Evolutionary conservation across 2,113 vertebrate genomes (phyloP).

Genomic region (Polypterus senegalus): DNA sequence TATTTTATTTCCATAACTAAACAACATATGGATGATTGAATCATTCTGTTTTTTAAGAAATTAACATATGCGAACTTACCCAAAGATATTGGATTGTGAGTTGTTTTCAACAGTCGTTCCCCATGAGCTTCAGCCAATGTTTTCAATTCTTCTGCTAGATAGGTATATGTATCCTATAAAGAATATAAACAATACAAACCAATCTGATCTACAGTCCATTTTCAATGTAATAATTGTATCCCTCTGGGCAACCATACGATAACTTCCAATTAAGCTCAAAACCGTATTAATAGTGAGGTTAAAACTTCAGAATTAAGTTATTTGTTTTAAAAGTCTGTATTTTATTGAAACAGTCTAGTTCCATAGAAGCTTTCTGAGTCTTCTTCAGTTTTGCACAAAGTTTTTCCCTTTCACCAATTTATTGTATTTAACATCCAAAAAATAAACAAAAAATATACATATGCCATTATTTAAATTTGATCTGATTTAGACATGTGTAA

Average conservation of each 20-base stretch:
- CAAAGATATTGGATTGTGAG: constrained; percentile 89
- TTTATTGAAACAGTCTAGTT: too few relatives aligned
- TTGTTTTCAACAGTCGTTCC: constrained; percentile 77
- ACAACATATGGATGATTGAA: neutral
- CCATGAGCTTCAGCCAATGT: constrained; percentile 63
- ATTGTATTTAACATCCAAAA: too few relatives aligned
- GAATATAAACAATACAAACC: constrained; percentile 11
- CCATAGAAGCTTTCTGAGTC: too few relatives aligned
- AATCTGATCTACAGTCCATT: constrained; percentile 17
- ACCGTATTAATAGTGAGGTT: too few relatives aligned
- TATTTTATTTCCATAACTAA: neutral
- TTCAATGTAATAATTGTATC: constrained; percentile 27
- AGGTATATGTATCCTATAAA: constrained; percentile 77
- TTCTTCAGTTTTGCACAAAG: too few relatives aligned
- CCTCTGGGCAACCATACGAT: constrained; percentile 4
- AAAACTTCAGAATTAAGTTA: too few relatives aligned
- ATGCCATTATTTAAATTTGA: too few relatives aligned
- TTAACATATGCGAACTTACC: constrained; percentile 45
- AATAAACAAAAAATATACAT: too few relatives aligned
- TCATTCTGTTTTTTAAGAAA: neutral
- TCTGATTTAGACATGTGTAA: too few relatives aligned
- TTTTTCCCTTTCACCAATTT: too few relatives aligned
- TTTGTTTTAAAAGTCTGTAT: too few relatives aligned
- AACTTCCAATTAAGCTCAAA: too few relatives aligned
- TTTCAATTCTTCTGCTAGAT: constrained; percentile 75